phyloP scores from a whole-genome alignment of 2,888 invertebrate genomes.

The Kuschelorhynchus macadamiae region DNA sequence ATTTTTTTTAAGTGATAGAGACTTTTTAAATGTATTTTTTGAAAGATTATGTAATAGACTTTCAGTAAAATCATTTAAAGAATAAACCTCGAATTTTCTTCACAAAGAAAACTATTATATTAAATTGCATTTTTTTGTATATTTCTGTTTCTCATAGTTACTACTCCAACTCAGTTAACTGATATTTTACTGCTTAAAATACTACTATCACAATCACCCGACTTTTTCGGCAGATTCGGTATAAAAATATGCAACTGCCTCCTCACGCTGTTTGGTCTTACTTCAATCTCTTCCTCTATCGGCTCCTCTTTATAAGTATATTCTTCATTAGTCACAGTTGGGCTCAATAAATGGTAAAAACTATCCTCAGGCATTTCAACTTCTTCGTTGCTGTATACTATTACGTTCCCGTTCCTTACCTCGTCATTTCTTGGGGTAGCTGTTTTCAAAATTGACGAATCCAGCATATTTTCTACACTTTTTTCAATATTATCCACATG shows the following conservation, averaged over 20 bases:
- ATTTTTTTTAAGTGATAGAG: no score
- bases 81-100: no score
- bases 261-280: slow-evolving; percentile 57
- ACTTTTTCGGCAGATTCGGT: slow-evolving; percentile 75
- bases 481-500: background rate
- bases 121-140: no score
- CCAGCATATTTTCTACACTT: background rate
- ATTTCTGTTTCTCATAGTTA: no score
- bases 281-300: slow-evolving; percentile 10
- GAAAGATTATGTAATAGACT: no score
- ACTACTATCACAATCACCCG: slow-evolving; percentile 60
- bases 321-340: slow-evolving; percentile 27
- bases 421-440: slow-evolving; percentile 1
- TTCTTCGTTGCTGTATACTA: slow-evolving; percentile 31
- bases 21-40: no score
- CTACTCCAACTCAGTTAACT: background rate
- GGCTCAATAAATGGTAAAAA: slow-evolving; percentile 50
- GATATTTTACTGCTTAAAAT: slow-evolving; percentile 58
- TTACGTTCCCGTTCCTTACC: background rate
- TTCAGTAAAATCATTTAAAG: no score
- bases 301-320: slow-evolving; percentile 32
- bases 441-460: slow-evolving; percentile 35
- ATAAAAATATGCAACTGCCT: slow-evolving; percentile 83
- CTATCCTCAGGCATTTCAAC: slow-evolving; percentile 36
- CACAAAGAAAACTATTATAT: no score